Evolutionary conservation across 2,797 vertebrate species (phyloP).

Genomic region (Alectoris magna): DNA sequence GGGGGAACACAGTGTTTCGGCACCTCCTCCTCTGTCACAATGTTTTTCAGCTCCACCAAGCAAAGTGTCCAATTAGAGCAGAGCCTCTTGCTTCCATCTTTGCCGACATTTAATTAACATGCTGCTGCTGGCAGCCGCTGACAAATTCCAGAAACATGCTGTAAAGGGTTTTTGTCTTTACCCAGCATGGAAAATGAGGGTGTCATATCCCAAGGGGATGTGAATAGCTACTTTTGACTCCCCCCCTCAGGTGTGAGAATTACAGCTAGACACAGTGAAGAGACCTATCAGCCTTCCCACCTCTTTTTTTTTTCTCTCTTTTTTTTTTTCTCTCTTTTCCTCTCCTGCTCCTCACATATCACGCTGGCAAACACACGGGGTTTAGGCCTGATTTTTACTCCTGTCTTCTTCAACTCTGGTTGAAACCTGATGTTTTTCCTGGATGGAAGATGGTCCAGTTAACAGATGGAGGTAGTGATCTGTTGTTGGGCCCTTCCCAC

Average conservation of each 20-base stretch:
- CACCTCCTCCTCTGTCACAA: constrained; percentile 81
- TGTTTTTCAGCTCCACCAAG: constrained; percentile 81
- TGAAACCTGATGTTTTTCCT: background rate
- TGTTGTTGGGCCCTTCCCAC: background rate
- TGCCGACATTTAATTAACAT: constrained; percentile 84
- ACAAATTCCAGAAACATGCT: constrained; percentile 83
- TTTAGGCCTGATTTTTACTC: constrained; percentile 1
- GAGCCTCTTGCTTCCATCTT: constrained; percentile 82
- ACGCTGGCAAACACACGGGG: background rate
- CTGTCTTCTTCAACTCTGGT: background rate
- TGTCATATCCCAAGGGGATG: constrained; percentile 75
- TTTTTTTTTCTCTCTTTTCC: background rate
- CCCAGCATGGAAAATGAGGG: constrained; percentile 82
- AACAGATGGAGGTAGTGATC: background rate
- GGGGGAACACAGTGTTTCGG: constrained; percentile 42
- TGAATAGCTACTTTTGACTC: constrained; percentile 79
- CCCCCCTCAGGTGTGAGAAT: constrained; percentile 73
- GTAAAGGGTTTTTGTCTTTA: constrained; percentile 84
- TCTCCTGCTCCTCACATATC: background rate
- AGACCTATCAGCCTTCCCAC: constrained; percentile 45
- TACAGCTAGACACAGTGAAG: constrained; percentile 14
- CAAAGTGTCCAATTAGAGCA: constrained; percentile 84
- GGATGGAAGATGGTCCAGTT: background rate
- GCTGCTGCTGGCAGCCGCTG: constrained; percentile 81
- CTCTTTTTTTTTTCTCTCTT: background rate